Conservation (phyloP, 1,140 invertebrate species). For the Orchestia grillus region DNA sequence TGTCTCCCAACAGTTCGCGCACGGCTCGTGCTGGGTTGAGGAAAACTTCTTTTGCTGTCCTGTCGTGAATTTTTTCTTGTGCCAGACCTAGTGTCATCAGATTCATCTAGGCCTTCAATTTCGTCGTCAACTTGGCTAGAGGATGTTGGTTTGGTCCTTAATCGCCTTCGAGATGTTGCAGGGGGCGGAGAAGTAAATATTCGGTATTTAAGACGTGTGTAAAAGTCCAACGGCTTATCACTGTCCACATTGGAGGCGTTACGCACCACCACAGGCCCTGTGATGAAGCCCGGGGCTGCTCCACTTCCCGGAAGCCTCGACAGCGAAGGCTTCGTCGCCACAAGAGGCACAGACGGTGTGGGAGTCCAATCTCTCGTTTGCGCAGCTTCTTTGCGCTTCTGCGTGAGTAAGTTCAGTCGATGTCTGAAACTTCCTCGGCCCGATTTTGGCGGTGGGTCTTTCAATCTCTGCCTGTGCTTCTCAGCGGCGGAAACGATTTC, state of each 20-base stretch:
- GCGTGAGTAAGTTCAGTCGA: conserved; percentile 23
- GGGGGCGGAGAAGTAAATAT: conserved; percentile 2
- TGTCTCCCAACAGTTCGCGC: neutral
- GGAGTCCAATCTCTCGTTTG: conserved; percentile 8
- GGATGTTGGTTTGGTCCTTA: neutral
- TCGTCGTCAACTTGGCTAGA: neutral
- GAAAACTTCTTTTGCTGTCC: neutral
- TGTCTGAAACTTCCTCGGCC: conserved; percentile 44
- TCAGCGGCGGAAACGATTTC: conserved; percentile 9
- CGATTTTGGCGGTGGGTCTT: conserved; percentile 11
- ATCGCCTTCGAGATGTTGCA: neutral
- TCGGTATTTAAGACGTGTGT: neutral
- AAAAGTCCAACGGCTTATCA: conserved; percentile 31
- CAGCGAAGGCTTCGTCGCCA: neutral
- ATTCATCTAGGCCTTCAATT: neutral
- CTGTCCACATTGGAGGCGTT: neutral
- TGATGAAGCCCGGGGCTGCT: neutral
- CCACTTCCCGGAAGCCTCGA: neutral
- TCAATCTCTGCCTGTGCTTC: neutral
- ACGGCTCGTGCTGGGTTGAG: neutral
- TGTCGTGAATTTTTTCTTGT: neutral
- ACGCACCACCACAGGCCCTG: neutral
- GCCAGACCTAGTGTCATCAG: neutral
- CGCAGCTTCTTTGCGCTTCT: neutral
- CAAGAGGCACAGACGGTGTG: neutral